Percentiles rank a stretch among this genome's conserved stretches.
Conservation (phyloP, 1,140 invertebrate genomes). For the Halictus rubicundus region DNA sequence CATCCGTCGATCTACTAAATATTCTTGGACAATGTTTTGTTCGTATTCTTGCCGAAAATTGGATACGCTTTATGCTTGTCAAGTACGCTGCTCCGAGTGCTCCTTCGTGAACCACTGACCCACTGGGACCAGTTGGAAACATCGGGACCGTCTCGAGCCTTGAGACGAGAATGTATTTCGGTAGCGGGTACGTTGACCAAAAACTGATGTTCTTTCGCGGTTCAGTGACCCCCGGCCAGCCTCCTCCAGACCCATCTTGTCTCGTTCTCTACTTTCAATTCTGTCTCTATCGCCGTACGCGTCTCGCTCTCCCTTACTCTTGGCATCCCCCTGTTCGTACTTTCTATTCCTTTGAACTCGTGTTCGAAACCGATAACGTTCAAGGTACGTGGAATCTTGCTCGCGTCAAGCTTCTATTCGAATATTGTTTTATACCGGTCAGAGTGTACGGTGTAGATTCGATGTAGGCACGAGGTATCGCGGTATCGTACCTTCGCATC, state of each 20-base stretch:
- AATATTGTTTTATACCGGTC: background rate
- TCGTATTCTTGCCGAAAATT: too few species aligned
- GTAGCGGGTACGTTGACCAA: constrained; percentile 73
- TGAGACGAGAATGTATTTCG: constrained; percentile 67
- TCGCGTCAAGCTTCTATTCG: background rate
- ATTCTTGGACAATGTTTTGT: too few species aligned
- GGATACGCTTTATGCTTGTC: background rate
- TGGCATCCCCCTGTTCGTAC: background rate
- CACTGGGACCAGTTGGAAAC: constrained; percentile 70
- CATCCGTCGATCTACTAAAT: too few species aligned
- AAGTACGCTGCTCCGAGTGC: background rate
- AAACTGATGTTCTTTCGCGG: constrained; percentile 67
- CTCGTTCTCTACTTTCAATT: constrained; percentile 15
- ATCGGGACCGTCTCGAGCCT: constrained; percentile 52
- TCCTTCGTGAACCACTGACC: constrained; percentile 76
- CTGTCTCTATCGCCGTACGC: constrained; percentile 28
- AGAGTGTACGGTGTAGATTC: too few species aligned
- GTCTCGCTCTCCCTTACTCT: constrained; percentile 19
- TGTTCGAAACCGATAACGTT: background rate
- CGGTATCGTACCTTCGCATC: too few species aligned
- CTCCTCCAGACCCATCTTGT: constrained; percentile 17
- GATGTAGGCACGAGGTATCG: too few species aligned
- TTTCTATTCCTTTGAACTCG: background rate
- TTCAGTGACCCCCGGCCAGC: constrained; percentile 65
- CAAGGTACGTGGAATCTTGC: background rate